Conservation (phyloP, 2,113 vertebrate genomes). For the Callipepla californica region DNA sequence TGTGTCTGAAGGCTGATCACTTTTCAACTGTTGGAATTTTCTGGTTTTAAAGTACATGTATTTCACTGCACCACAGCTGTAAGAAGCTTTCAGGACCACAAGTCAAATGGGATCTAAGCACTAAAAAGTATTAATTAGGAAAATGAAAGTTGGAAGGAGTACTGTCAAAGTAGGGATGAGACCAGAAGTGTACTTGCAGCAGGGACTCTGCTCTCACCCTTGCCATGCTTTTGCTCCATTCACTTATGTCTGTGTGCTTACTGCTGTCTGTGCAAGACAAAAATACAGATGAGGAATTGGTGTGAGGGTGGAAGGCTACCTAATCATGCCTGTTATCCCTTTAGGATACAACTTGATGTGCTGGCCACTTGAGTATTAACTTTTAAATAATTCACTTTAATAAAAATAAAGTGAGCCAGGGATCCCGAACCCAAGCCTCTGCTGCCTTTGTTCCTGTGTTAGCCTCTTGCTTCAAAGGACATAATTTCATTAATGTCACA, state of each 20-base stretch:
- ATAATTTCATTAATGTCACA: constrained; percentile 39
- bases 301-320: background rate
- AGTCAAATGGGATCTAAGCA: background rate
- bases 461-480: background rate
- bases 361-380: background rate
- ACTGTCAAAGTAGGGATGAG: background rate
- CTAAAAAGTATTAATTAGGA: background rate
- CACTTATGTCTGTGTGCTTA: background rate
- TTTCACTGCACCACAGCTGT: background rate
- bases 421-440: background rate
- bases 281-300: background rate
- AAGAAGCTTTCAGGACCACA: background rate
- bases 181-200: background rate
- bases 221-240: background rate
- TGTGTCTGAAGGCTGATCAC: background rate
- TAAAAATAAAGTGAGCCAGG: background rate
- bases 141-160: background rate
- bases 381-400: constrained; percentile 5
- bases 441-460: background rate
- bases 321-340: background rate
- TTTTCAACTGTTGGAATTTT: background rate
- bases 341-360: background rate
- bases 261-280: background rate
- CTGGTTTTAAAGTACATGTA: background rate
- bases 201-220: background rate